Percentiles rank a stretch among this genome's conserved stretches.
Conservation (phyloP, 2,888 invertebrate genomes). For the Crepidodera aurea region DNA sequence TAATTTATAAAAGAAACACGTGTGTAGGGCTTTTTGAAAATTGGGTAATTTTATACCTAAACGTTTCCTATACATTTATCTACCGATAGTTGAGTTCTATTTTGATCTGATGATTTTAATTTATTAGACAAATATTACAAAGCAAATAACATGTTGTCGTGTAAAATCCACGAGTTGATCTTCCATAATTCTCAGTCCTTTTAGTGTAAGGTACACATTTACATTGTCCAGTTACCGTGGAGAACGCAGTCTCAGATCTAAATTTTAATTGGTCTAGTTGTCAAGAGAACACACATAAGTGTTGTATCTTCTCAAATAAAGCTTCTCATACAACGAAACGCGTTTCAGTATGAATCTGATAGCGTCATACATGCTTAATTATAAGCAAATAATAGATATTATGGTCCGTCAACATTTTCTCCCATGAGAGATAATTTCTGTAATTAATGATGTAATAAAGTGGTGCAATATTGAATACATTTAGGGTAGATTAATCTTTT, state of each 20-base stretch:
- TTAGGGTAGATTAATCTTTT: slow-evolving; percentile 60
- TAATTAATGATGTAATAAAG: slow-evolving; percentile 63
- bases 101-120: too few species aligned
- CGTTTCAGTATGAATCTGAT: neutral
- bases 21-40: slow-evolving; percentile 21
- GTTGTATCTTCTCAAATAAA: too few species aligned
- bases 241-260: too few species aligned
- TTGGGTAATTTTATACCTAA: slow-evolving; percentile 15
- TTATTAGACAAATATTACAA: too few species aligned
- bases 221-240: too few species aligned
- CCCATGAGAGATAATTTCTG: slow-evolving; percentile 57
- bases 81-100: too few species aligned
- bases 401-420: slow-evolving; percentile 32
- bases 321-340: neutral
- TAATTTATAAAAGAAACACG: slow-evolving; percentile 36
- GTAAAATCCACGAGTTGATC: too few species aligned
- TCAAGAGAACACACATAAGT: too few species aligned
- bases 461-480: slow-evolving; percentile 61
- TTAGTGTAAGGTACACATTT: too few species aligned
- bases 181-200: too few species aligned
- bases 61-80: neutral
- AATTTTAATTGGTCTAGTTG: too few species aligned
- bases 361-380: slow-evolving; percentile 14
- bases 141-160: too few species aligned
- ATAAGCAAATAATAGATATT: slow-evolving; percentile 28